Conservation (phyloP, 2,797 vertebrate genomes). For the Octomys mimax region DNA sequence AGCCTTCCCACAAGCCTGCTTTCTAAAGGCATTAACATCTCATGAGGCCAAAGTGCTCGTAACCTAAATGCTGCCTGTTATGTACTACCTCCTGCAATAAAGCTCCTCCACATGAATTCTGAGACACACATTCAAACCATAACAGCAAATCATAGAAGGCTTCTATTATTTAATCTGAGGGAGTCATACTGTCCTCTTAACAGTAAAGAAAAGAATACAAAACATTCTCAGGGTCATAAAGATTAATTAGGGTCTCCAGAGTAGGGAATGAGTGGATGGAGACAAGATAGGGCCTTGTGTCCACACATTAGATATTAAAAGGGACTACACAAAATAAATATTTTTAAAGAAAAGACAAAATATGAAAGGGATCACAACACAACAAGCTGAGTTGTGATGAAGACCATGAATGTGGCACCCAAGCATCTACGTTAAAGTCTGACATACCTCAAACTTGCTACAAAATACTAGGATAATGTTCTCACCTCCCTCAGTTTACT, state of each 20-base stretch:
- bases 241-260: not conserved
- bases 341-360: not conserved
- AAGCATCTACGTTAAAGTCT: not conserved
- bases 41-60: not conserved
- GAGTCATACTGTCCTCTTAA: not conserved
- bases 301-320: not conserved
- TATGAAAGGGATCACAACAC: not conserved
- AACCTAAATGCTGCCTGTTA: not conserved
- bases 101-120: not conserved
- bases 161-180: not conserved
- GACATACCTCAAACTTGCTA: not conserved
- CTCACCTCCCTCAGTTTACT: not conserved
- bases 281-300: not conserved
- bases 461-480: not conserved
- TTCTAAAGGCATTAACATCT: not conserved
- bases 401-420: not conserved
- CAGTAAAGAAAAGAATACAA: not conserved
- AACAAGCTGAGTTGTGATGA: not conserved
- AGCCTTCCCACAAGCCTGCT: not conserved
- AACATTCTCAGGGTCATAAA: not conserved
- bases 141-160: not conserved
- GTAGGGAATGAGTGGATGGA: not conserved
- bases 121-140: not conserved
- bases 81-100: not conserved
- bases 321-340: not conserved